Evolutionary conservation across 2,888 invertebrate species (phyloP).

Genomic region (Thecophora atra): DNA sequence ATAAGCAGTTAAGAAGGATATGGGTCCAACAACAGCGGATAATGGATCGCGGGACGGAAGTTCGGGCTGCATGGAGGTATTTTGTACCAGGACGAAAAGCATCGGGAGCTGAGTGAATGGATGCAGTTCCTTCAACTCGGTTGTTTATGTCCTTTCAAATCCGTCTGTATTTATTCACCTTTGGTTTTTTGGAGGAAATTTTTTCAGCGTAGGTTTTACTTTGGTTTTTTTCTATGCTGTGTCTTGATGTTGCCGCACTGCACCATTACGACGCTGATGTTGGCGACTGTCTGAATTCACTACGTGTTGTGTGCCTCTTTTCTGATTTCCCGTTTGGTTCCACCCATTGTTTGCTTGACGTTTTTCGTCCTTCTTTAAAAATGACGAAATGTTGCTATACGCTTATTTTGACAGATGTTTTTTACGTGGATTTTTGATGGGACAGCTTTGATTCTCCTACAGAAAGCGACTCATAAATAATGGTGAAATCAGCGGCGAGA

Average conservation of each 20-base stretch:
- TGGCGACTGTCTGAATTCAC: slow-evolving; percentile 4
- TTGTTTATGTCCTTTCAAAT: not conserved
- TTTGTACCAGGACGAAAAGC: no score
- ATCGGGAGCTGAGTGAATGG: not conserved
- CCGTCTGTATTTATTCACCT: not conserved
- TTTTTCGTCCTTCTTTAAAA: not conserved
- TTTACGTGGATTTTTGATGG: slow-evolving; percentile 3
- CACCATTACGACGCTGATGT: slow-evolving; percentile 18
- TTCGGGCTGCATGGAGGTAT: no score
- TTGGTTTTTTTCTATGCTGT: not conserved
- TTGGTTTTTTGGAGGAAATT: not conserved
- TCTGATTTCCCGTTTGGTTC: not conserved
- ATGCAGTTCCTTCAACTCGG: slow-evolving; percentile 20
- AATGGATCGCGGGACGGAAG: not conserved
- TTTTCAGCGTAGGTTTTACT: not conserved
- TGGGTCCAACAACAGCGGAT: not conserved
- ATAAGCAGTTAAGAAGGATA: not conserved
- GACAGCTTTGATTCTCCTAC: not conserved
- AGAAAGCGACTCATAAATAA: slow-evolving; percentile 25
- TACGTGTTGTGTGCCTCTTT: slow-evolving; percentile 14
- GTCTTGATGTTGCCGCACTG: slow-evolving; percentile 31
- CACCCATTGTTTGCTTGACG: not conserved
- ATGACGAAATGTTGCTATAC: slow-evolving; percentile 38
- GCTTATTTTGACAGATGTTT: slow-evolving; percentile 36
- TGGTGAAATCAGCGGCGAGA: not conserved